Evolutionary conservation across 2,888 invertebrate species (phyloP).

Genomic region (Lasioglossum oenotherae): DNA sequence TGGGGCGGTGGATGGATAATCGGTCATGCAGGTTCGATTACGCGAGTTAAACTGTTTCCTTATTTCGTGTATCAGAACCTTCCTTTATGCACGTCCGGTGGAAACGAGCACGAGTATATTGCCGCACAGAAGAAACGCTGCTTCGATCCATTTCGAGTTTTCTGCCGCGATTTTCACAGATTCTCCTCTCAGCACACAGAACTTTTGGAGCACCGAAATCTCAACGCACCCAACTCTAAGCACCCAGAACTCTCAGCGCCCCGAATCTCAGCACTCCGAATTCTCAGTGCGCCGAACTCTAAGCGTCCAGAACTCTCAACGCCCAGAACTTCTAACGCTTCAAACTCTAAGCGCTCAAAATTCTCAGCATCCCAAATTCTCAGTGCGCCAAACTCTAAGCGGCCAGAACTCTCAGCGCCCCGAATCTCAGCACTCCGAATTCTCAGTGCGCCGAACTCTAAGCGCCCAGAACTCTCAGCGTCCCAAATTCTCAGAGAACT

Average conservation of each 20-base stretch:
- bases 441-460: not conserved
- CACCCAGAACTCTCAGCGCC: fast-evolving
- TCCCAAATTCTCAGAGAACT: no score
- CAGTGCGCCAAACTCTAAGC: no score
- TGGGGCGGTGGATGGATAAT: not conserved
- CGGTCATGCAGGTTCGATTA: not conserved
- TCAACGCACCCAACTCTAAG: fast-evolving
- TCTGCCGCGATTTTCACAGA: not conserved
- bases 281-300: not conserved
- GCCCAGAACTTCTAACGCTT: not conserved
- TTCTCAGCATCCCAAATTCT: not conserved
- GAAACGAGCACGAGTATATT: not conserved
- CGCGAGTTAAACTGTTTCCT: conserved; percentile 5
- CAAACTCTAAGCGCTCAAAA: not conserved
- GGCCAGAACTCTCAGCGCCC: not conserved
- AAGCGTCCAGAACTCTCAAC: not conserved
- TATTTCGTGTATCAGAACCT: conserved; percentile 7
- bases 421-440: not conserved
- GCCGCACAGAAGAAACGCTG: not conserved
- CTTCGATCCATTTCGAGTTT: not conserved
- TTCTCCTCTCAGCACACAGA: not conserved
- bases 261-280: fast-evolving
- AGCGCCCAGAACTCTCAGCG: not conserved
- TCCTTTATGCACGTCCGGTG: not conserved
- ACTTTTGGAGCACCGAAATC: not conserved